phyloP scores from a whole-genome alignment of 2,888 invertebrate species.

The Macaria notata region DNA sequence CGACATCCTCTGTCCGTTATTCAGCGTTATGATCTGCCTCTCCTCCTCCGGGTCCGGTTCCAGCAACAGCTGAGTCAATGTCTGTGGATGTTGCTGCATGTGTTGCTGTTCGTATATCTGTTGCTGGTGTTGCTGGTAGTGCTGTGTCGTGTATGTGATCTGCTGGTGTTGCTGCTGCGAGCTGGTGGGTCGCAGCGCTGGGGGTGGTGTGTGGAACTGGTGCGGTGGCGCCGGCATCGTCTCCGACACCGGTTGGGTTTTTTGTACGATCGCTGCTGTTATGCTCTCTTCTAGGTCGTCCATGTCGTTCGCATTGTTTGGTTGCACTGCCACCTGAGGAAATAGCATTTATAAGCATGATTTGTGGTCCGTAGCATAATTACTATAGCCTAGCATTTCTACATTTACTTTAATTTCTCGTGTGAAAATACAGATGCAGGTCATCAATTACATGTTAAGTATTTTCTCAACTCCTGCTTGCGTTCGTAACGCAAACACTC shows the following conservation, averaged over 20 bases:
- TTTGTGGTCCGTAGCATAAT: too few relatives aligned
- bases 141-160: conserved; percentile 54
- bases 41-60: conserved; percentile 70
- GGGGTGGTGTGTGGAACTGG: conserved; percentile 59
- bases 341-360: too few relatives aligned
- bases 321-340: conserved; percentile 64
- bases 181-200: conserved; percentile 47
- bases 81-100: conserved; percentile 54
- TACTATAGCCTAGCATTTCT: too few relatives aligned
- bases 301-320: conserved; percentile 74
- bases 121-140: conserved; percentile 53
- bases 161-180: conserved; percentile 42
- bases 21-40: conserved; percentile 63
- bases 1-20: conserved; percentile 70
- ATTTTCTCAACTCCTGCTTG: too few relatives aligned
- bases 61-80: conserved; percentile 59
- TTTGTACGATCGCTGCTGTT: conserved; percentile 75
- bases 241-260: conserved; percentile 57
- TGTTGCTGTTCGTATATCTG: conserved; percentile 53
- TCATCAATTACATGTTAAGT: too few relatives aligned
- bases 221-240: conserved; percentile 46
- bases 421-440: too few relatives aligned
- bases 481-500: too few relatives aligned
- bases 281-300: conserved; percentile 80
- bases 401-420: too few relatives aligned